Evolutionary conservation across 2,797 vertebrate species (phyloP).

Genomic region (Lophotriccus pileatus): DNA sequence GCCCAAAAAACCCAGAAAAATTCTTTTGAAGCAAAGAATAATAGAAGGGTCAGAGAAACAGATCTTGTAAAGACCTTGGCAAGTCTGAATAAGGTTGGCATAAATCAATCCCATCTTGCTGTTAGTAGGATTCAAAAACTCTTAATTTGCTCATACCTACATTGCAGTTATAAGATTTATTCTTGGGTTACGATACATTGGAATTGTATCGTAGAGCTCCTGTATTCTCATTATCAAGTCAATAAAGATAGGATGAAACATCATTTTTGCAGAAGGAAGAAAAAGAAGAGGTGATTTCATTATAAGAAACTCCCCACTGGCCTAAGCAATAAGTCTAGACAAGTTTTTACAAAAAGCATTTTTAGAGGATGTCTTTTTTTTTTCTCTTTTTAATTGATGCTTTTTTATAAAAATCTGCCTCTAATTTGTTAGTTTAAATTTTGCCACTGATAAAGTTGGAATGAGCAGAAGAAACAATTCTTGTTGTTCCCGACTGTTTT

Average conservation of each 20-base stretch:
- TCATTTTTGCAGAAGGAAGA: neutral
- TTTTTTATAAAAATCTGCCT: neutral
- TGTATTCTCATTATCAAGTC: neutral
- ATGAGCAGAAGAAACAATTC: neutral
- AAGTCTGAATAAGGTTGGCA: neutral
- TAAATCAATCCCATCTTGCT: neutral
- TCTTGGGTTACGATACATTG: neutral
- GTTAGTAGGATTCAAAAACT: neutral
- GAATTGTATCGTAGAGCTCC: neutral
- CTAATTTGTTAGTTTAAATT: neutral
- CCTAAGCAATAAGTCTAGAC: neutral
- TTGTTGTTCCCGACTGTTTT: neutral
- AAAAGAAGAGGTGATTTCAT: neutral
- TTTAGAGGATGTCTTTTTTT: neutral
- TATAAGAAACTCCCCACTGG: neutral
- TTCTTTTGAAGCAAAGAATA: neutral
- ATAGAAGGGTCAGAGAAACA: neutral
- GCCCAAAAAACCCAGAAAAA: neutral
- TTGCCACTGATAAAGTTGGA: neutral
- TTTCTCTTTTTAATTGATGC: neutral
- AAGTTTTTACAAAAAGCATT: neutral
- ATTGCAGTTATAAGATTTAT: neutral
- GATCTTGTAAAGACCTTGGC: neutral
- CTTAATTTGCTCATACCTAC: neutral
- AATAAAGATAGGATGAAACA: neutral